Conservation (phyloP, 2,113 vertebrate species). For the Scomber japonicus region DNA sequence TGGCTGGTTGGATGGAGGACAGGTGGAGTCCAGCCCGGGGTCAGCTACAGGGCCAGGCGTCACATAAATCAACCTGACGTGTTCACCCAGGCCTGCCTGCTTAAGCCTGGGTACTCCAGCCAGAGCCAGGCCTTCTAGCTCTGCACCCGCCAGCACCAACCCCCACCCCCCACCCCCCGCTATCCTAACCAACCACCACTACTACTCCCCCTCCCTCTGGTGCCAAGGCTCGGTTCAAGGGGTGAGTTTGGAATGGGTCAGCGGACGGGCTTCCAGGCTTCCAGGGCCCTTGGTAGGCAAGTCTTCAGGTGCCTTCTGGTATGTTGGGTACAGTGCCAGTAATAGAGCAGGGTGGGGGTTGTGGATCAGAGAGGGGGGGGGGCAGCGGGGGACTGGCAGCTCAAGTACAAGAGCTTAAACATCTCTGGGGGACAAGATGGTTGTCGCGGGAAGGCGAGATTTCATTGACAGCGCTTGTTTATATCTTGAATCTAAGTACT, state of each 20-base stretch:
- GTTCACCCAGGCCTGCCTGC: conserved; percentile 82
- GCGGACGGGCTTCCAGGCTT: conserved; percentile 65
- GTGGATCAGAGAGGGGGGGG: background rate
- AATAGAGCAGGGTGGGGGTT: conserved; percentile 24
- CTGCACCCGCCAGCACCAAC: conserved; percentile 15
- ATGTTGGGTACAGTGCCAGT: conserved; percentile 67
- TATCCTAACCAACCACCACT: conserved; percentile 4
- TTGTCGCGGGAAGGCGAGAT: conserved; percentile 13
- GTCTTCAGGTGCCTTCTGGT: conserved; percentile 82
- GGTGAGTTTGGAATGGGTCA: conserved; percentile 79
- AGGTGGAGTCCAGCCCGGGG: conserved; percentile 78
- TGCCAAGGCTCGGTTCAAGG: conserved; percentile 70
- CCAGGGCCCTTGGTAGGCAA: conserved; percentile 60
- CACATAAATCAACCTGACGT: conserved; percentile 82
- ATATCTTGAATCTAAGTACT: background rate
- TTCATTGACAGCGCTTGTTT: conserved; percentile 35
- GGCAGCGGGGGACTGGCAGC: background rate
- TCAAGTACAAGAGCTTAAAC: conserved; percentile 15
- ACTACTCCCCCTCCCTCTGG: background rate
- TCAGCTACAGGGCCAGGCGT: conserved; percentile 73
- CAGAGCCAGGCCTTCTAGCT: conserved; percentile 58
- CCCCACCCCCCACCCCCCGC: background rate
- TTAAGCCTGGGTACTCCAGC: conserved; percentile 51
- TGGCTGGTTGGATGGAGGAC: conserved; percentile 64
- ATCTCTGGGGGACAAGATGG: conserved; percentile 24